These are phyloP conservation scores for Acromyrmex echinatior DNA, from an alignment of 1,140 invertebrate genomes.

Conservation along the genomic window DNA sequence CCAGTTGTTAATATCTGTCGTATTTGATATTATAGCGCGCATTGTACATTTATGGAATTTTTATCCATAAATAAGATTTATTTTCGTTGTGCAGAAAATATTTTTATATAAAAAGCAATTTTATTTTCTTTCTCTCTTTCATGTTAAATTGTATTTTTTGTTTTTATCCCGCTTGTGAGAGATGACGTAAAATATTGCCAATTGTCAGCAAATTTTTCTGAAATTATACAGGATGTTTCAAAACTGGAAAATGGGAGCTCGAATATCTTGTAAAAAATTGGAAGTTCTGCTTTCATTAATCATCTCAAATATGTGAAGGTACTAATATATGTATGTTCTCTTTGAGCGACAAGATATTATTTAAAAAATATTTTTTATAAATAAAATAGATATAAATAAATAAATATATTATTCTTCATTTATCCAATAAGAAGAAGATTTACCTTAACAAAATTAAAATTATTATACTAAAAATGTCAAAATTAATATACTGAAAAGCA, in stretches of 20 bases:
- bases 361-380: background rate
- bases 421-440: background rate
- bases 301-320: background rate
- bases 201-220: background rate
- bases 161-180: background rate
- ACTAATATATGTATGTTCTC: background rate
- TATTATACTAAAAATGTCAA: background rate
- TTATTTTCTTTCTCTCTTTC: background rate
- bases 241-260: background rate
- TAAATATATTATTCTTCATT: background rate
- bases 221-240: background rate
- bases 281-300: background rate
- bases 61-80: constrained; percentile 38
- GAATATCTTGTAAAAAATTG: background rate
- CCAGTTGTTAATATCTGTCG: constrained; percentile 7
- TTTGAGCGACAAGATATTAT: background rate
- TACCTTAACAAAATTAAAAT: background rate
- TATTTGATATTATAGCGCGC: constrained; percentile 2
- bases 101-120: constrained; percentile 26
- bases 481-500: background rate
- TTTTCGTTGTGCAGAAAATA: constrained; percentile 21
- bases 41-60: constrained; percentile 27
- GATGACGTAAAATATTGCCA: background rate
- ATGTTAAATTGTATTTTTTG: background rate
- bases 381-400: background rate